Conservation (phyloP, 2,888 invertebrate genomes). For the Nezara viridula region DNA sequence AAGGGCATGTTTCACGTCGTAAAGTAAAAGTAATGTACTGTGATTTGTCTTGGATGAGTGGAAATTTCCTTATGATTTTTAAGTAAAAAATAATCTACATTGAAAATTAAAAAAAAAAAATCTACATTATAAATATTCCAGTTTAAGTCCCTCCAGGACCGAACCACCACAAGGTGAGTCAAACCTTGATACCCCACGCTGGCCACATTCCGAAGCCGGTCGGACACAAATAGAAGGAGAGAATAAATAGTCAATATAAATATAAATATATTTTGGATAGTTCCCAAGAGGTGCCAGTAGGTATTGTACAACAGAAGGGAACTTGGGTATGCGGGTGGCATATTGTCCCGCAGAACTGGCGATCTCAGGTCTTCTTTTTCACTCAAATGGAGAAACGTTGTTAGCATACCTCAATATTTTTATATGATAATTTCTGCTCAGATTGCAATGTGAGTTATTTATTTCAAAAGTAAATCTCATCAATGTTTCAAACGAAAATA, state of each 20-base stretch:
- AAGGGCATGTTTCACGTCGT: no score
- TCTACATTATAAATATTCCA: background rate
- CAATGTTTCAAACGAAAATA: no score
- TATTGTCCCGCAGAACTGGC: background rate
- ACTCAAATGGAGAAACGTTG: background rate
- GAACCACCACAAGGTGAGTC: background rate
- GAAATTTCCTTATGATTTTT: no score
- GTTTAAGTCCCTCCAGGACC: background rate
- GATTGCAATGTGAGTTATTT: no score
- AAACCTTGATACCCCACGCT: slow-evolving; percentile 31
- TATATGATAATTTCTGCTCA: no score
- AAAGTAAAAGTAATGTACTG: no score
- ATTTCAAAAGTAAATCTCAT: no score
- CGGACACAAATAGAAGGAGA: background rate
- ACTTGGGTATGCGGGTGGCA: background rate
- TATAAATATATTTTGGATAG: background rate
- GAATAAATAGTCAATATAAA: background rate
- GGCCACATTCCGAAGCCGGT: background rate
- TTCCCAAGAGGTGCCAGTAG: background rate
- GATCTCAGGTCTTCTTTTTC: background rate
- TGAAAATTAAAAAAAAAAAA: no score
- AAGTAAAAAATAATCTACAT: no score
- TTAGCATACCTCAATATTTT: no score
- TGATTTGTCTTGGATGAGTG: no score
- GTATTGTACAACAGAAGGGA: background rate